These are phyloP conservation scores for Xiphorhynchus erythropygius DNA, from an alignment of 2,797 vertebrate species.

Conservation along the genomic window DNA sequence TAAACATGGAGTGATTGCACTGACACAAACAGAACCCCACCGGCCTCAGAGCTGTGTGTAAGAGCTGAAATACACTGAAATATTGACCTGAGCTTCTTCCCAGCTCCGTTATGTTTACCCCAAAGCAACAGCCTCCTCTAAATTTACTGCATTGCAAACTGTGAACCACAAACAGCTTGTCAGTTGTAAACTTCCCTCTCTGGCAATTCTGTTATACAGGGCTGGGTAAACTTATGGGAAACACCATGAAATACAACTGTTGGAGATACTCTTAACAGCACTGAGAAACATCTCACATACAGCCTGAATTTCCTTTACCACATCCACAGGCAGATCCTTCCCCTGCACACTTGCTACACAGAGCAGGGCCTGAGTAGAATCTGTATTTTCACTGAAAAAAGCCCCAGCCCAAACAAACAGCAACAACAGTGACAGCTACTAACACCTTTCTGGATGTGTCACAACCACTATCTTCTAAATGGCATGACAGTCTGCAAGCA, in stretches of 20 bases:
- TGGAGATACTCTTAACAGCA: neutral
- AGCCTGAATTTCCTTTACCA: neutral
- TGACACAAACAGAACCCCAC: neutral
- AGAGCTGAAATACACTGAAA: neutral
- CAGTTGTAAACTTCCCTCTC: neutral
- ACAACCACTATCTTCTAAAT: neutral
- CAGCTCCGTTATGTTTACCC: constrained; percentile 18
- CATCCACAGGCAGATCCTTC: neutral
- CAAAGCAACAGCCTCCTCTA: constrained; percentile 8
- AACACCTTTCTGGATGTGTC: neutral
- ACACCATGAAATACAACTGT: neutral
- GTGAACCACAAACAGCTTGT: neutral
- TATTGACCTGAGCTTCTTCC: neutral
- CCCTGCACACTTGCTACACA: neutral
- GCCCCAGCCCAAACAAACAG: neutral
- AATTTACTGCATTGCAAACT: neutral
- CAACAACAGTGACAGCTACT: neutral
- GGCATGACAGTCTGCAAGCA: neutral
- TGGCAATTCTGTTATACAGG: fast-evolving
- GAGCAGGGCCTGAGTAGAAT: neutral
- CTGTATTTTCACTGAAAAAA: neutral
- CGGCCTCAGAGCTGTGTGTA: neutral
- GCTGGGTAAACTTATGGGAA: neutral
- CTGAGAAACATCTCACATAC: neutral
- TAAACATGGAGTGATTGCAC: neutral